Evolutionary conservation across 2,888 invertebrate genomes (phyloP).

Genomic region (Polydesmus complanatus): DNA sequence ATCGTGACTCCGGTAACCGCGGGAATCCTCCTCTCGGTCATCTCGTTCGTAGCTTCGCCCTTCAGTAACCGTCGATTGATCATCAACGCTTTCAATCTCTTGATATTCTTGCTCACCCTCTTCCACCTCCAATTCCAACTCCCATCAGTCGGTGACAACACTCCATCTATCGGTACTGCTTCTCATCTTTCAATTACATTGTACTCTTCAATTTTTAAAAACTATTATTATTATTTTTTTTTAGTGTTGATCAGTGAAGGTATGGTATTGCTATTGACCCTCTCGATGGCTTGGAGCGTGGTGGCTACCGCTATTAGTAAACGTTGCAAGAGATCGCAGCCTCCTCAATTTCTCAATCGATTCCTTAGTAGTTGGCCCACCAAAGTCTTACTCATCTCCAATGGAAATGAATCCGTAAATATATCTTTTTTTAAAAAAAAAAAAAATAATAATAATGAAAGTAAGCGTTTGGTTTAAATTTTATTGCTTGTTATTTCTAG

Average conservation of each 20-base stretch:
- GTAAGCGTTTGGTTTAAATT: background rate
- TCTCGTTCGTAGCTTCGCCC: background rate
- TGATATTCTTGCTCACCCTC: background rate
- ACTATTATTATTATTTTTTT: background rate
- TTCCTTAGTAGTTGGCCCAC: background rate
- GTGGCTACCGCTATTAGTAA: background rate
- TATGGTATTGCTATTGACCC: background rate
- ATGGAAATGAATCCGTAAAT: background rate
- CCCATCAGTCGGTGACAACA: background rate
- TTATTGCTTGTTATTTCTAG: background rate
- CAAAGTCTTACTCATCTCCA: background rate
- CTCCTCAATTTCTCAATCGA: background rate
- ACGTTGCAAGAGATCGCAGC: background rate
- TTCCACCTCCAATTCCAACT: background rate
- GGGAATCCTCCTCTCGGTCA: background rate
- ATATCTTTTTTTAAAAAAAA: background rate
- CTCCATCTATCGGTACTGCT: background rate
- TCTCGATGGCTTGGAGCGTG: background rate
- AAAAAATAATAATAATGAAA: background rate
- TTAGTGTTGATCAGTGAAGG: background rate
- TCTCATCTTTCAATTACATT: too few species aligned
- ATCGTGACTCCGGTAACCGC: background rate
- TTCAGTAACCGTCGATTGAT: background rate
- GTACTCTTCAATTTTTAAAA: background rate
- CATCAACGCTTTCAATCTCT: background rate